A percentile compares a stretch with the other conserved stretches of the same genome.
phyloP scores from a whole-genome alignment of 2,888 invertebrate genomes.

The Drosophila siamana region DNA sequence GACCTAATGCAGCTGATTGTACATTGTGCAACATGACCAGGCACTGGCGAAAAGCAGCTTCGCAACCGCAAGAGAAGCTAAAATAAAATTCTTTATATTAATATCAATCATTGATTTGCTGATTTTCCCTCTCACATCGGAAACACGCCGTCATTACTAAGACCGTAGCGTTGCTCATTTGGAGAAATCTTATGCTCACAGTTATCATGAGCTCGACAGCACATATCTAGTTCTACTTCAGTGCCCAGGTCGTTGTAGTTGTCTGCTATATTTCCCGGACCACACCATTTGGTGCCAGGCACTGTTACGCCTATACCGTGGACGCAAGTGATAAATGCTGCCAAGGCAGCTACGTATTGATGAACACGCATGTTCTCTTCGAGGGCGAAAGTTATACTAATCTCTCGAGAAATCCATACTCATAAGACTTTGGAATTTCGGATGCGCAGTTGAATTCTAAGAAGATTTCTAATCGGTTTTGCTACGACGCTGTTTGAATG shows the following conservation, averaged over 20 bases:
- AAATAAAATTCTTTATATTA: background rate
- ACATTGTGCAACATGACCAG: constrained; percentile 60
- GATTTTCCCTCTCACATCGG: constrained; percentile 65
- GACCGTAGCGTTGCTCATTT: constrained; percentile 48
- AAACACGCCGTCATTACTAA: constrained; percentile 56
- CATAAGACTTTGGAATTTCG: background rate
- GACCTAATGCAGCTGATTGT: constrained; percentile 71
- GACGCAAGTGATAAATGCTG: constrained; percentile 16
- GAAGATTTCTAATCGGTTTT: constrained; percentile 13
- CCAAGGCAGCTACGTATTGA: constrained; percentile 23
- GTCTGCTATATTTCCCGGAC: constrained; percentile 92
- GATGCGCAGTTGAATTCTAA: background rate
- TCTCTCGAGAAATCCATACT: constrained; percentile 5
- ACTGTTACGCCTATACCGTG: constrained; percentile 49
- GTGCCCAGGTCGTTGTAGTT: constrained; percentile 89
- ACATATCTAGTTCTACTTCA: constrained; percentile 88
- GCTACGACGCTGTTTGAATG: constrained; percentile 27
- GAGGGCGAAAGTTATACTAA: constrained; percentile 46
- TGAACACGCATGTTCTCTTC: constrained; percentile 44
- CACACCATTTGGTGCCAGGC: constrained; percentile 96
- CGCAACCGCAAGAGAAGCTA: constrained; percentile 79
- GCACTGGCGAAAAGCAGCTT: constrained; percentile 71
- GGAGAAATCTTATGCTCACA: constrained; percentile 79
- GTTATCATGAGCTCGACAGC: constrained; percentile 93
- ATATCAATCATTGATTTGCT: background rate